Conservation (phyloP, 2,888 invertebrate species). For the Melinaea menophilus region DNA sequence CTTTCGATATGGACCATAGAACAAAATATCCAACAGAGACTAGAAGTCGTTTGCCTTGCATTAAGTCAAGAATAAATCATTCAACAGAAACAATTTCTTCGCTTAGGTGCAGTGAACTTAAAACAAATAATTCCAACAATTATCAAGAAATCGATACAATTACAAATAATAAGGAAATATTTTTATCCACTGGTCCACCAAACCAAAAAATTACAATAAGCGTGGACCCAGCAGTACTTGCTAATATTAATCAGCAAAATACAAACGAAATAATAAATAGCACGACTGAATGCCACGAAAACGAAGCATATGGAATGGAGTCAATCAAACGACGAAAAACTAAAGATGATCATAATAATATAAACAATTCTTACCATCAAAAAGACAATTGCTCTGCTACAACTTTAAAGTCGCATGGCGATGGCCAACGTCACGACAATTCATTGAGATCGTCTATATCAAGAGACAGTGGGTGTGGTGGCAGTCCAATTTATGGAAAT, state of each 20-base stretch:
- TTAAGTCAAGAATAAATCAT: too few species aligned
- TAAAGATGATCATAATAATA: too few species aligned
- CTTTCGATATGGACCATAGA: too few species aligned
- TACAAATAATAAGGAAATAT: constrained; percentile 24
- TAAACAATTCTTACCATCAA: too few species aligned
- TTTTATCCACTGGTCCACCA: constrained; percentile 37
- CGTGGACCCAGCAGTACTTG: constrained; percentile 18
- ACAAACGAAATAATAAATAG: background rate
- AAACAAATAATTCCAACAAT: too few species aligned
- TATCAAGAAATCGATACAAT: background rate
- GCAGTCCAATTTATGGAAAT: constrained; percentile 37
- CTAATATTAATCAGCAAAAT: constrained; percentile 3
- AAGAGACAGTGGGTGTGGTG: constrained; percentile 42
- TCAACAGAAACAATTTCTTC: too few species aligned
- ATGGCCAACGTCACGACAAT: background rate
- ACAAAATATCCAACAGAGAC: too few species aligned
- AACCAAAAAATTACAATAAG: constrained; percentile 38
- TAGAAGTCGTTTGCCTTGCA: too few species aligned
- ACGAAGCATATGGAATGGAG: constrained; percentile 21
- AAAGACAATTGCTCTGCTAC: background rate
- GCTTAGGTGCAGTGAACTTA: too few species aligned
- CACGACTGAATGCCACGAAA: background rate
- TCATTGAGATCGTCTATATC: constrained; percentile 30
- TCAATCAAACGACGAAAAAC: constrained; percentile 22
- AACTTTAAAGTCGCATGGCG: background rate